These are phyloP conservation scores for Campopleginae sp. DNA, from an alignment of 2,888 invertebrate species.

Conservation along the genomic window DNA sequence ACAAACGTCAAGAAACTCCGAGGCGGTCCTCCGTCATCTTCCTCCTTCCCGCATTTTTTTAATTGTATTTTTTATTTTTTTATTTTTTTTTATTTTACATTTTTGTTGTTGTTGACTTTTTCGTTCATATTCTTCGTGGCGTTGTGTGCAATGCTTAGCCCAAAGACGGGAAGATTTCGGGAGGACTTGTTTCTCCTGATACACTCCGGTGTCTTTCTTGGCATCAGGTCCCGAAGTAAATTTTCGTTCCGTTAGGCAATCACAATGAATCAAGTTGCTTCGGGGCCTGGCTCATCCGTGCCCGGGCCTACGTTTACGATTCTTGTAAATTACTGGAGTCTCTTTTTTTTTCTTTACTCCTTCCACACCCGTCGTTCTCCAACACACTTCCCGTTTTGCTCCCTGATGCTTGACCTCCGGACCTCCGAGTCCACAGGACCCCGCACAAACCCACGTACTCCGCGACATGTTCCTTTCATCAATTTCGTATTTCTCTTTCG, in stretches of 20 bases:
- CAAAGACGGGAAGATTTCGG: slow-evolving; percentile 13
- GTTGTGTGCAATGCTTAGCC: slow-evolving; percentile 30
- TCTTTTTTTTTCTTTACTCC: slow-evolving; percentile 59
- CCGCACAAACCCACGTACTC: slow-evolving; percentile 11
- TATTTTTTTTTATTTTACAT: not conserved
- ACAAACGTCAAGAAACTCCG: slow-evolving; percentile 35
- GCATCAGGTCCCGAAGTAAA: slow-evolving; percentile 61
- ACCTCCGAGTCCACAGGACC: not conserved
- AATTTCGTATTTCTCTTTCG: not conserved
- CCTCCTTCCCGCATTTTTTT: not conserved
- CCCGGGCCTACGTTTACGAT: slow-evolving; percentile 76
- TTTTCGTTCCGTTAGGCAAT: slow-evolving; percentile 78
- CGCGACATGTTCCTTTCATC: slow-evolving; percentile 33
- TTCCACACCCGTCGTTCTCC: slow-evolving; percentile 25
- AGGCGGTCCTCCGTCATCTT: slow-evolving; percentile 34
- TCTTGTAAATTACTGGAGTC: slow-evolving; percentile 76
- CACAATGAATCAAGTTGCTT: slow-evolving; percentile 76
- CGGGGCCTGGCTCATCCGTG: slow-evolving; percentile 56
- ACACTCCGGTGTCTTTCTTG: slow-evolving; percentile 22
- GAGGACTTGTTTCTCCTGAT: slow-evolving; percentile 34
- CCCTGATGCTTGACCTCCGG: slow-evolving; percentile 46
- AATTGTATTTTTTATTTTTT: not conserved
- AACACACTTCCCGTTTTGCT: slow-evolving; percentile 17
- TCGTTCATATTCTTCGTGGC: too few species aligned
- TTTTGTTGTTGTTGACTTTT: too few species aligned